phyloP scores from a whole-genome alignment of 2,797 vertebrate genomes.

The Dipus sagitta region DNA sequence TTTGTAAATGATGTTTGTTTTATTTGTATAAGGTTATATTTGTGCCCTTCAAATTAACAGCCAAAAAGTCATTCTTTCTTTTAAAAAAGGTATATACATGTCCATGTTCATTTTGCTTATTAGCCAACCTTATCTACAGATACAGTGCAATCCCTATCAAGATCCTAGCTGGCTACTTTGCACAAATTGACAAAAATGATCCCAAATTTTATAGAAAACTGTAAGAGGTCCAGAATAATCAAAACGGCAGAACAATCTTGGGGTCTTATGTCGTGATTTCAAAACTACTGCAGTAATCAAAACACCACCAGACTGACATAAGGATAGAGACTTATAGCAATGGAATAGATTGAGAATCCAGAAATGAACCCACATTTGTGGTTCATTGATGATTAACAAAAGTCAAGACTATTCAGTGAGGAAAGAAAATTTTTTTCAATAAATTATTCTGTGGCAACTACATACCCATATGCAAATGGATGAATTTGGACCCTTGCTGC shows the following conservation, averaged over 20 bases:
- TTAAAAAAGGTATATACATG: too few species aligned
- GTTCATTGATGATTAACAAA: conserved; percentile 10
- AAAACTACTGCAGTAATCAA: neutral
- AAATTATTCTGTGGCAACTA: neutral
- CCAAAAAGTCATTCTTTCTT: too few species aligned
- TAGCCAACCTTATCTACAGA: neutral
- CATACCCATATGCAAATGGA: neutral
- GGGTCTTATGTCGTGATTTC: conserved; percentile 28
- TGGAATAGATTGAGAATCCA: neutral
- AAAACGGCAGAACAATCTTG: neutral
- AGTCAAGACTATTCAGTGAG: neutral
- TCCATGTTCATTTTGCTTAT: neutral
- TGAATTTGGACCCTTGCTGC: neutral
- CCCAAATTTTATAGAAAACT: neutral
- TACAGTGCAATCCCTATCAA: neutral
- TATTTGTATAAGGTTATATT: too few species aligned
- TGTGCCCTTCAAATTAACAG: too few species aligned
- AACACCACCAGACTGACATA: too few species aligned
- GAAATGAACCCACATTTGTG: conserved; percentile 28
- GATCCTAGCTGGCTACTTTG: neutral
- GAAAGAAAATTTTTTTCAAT: conserved; percentile 1
- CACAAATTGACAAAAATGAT: neutral
- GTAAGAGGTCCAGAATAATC: neutral
- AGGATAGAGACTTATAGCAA: too few species aligned
- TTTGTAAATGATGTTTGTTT: too few species aligned